Conservation (phyloP, 2,888 invertebrate species). For the Cordilura impudica region DNA sequence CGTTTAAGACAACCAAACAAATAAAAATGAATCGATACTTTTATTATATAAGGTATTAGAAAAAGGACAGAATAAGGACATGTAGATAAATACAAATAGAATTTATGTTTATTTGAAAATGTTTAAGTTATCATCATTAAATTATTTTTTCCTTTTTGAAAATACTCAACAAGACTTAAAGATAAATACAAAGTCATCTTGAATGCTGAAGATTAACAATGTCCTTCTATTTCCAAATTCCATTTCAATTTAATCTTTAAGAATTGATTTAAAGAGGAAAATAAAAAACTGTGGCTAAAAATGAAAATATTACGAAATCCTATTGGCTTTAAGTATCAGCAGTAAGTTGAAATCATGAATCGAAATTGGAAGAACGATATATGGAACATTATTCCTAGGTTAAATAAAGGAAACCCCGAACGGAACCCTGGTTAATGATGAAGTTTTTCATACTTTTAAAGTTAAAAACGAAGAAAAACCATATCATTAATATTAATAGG, state of each 20-base stretch:
- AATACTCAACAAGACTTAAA: background rate
- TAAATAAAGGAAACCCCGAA: background rate
- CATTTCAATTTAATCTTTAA: slow-evolving; percentile 1
- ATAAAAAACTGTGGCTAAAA: background rate
- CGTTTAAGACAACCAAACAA: too few relatives aligned
- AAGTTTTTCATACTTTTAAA: too few relatives aligned
- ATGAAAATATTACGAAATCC: background rate
- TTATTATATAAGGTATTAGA: background rate
- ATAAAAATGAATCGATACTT: background rate
- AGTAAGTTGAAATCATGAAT: slow-evolving; percentile 37
- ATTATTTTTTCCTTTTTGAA: slow-evolving; percentile 10
- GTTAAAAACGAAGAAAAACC: too few relatives aligned
- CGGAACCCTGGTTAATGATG: slow-evolving; percentile 10
- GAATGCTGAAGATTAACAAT: slow-evolving; percentile 16
- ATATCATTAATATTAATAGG: too few relatives aligned
- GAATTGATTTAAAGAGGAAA: background rate
- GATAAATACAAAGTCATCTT: background rate
- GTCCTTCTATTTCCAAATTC: slow-evolving; percentile 15
- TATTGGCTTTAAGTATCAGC: background rate
- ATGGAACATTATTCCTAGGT: background rate
- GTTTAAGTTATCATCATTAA: slow-evolving; percentile 12
- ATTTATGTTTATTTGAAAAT: background rate
- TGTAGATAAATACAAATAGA: too few relatives aligned
- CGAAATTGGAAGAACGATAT: background rate
- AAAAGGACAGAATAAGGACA: too few relatives aligned